These are phyloP conservation scores for Geotrupes spiniger DNA, from an alignment of 2,888 invertebrate species.

Conservation along the genomic window DNA sequence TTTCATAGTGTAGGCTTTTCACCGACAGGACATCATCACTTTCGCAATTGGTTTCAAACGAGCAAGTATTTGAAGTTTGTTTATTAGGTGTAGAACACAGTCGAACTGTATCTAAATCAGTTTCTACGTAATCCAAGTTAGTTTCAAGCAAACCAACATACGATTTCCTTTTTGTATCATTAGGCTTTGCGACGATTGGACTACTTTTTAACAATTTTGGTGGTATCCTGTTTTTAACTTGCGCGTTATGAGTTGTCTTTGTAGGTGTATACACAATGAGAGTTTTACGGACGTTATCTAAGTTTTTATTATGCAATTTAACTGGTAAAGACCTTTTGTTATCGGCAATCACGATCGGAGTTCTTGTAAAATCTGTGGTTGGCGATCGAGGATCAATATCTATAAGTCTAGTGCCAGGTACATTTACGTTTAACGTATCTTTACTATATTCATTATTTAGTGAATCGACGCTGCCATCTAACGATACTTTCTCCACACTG, in stretches of 20 bases:
- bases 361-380: constrained; percentile 58
- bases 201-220: constrained; percentile 44
- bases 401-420: constrained; percentile 12
- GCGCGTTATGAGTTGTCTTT: constrained; percentile 33
- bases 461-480: too few relatives aligned
- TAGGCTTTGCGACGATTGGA: constrained; percentile 39
- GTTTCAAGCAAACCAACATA: constrained; percentile 57
- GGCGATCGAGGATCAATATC: constrained; percentile 57
- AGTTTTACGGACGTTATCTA: constrained; percentile 37
- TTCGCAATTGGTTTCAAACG: too few relatives aligned
- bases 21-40: too few relatives aligned
- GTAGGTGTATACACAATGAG: constrained; percentile 15
- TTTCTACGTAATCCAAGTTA: constrained; percentile 60
- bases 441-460: background rate
- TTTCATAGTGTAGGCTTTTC: background rate
- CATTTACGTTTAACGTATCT: constrained; percentile 23
- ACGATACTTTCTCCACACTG: too few relatives aligned
- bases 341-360: constrained; percentile 51
- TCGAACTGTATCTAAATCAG: constrained; percentile 46
- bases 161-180: constrained; percentile 44
- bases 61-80: constrained; percentile 7
- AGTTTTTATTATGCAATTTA: constrained; percentile 42
- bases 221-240: constrained; percentile 33
- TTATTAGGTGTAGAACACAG: constrained; percentile 23
- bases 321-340: constrained; percentile 21